Conservation (phyloP, 2,797 vertebrate genomes). For the Toxotes lorentzi region DNA sequence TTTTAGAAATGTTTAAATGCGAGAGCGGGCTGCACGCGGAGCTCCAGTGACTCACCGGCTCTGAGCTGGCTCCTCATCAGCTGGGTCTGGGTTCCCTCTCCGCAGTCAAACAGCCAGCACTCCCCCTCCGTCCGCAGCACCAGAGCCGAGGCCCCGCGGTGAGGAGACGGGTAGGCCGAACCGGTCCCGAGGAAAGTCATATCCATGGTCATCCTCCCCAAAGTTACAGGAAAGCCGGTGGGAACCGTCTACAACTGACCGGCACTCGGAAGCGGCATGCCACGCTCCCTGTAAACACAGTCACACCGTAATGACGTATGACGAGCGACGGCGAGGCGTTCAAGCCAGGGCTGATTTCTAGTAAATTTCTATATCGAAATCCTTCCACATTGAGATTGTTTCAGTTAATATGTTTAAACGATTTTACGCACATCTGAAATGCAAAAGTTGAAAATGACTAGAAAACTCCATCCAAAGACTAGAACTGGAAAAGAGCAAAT, state of each 20-base stretch:
- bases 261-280: accelerated
- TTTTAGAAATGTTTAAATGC: not conserved
- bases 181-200: conserved; percentile 95
- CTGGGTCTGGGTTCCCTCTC: conserved; percentile 95
- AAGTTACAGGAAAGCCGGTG: too few species aligned
- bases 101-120: conserved; percentile 97
- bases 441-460: too few species aligned
- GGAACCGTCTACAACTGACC: too few species aligned
- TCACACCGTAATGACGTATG: conserved; percentile 58
- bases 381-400: not conserved
- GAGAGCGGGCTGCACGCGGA: not conserved
- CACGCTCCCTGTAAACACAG: conserved; percentile 13
- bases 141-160: conserved; percentile 90
- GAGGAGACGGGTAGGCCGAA: conserved; percentile 90
- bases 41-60: conserved; percentile 85
- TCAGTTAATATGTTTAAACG: too few species aligned
- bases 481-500: too few species aligned
- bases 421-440: too few species aligned
- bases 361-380: not conserved
- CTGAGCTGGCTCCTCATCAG: conserved; percentile 92
- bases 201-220: conserved; percentile 88
- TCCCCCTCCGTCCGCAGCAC: conserved; percentile 90
- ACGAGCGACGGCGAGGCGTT: conserved; percentile 25
- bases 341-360: accelerated
- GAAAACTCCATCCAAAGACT: not conserved